Evolutionary conservation across 2,888 invertebrate species (phyloP), one percentile per base, ranked within the genome.

Genomic region (Choristoneura rosaceana): DNA sequence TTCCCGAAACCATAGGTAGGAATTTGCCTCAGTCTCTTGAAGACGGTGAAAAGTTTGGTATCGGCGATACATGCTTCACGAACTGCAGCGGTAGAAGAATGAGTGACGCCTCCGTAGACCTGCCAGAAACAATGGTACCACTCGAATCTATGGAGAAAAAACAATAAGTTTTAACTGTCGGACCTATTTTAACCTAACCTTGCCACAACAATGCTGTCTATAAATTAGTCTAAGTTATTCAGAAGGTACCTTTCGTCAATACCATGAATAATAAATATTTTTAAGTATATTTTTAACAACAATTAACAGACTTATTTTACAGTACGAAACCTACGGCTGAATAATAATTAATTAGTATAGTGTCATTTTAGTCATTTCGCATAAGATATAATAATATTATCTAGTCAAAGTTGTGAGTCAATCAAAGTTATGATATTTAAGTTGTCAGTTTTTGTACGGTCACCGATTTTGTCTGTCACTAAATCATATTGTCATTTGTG

Each of bases 21-120:
- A 96, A 96, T 61, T 96, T 98, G 95, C 98, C 98, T 0, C 97
- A 98, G 82, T 96, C 97, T 0, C 93, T 98, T 47, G 96, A 96
- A 81, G 98, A 98, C 79, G 98, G 98, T 0, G 98, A 98, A 86
- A 95, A 95, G 77, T 98, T 98, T 85, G 98, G 98, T 9, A 93
- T 95, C 62, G 97, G 97, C 12, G 98, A 98, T 83, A 98, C 96
- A 4, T 97, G 96, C 87, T 98, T 97, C 81, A 95, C 96, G 0
- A 95, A 96, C 66, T 96, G 96, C 81, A 94, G 84, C 75, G 91
- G 90, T 61, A 85, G 89, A 71, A 86, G 88, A 79, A 91, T 85
- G 92, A 95, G 91, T 71, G 84, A 83, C 10, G 80, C 79, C 38
- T 84, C 90, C n/a, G 80, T 77, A 65, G 90, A 93, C 45, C 67